phyloP scores from a whole-genome alignment of 2,113 vertebrate species.

The Ctenodactylus gundi region DNA sequence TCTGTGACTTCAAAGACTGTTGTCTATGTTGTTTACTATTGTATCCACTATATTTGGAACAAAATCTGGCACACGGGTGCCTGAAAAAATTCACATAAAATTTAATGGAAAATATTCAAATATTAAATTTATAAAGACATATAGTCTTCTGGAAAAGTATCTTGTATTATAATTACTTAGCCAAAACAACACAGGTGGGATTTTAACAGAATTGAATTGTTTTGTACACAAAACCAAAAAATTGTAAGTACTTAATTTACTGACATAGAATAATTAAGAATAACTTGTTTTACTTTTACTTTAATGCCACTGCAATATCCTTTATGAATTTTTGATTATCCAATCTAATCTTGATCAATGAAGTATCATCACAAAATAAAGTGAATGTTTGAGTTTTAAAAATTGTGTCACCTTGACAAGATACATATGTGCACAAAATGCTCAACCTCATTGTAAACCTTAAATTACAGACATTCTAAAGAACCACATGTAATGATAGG shows the following conservation, averaged over 20 bases:
- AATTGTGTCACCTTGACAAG: too few species aligned
- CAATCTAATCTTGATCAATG: neutral
- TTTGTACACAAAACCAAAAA: conserved; percentile 15
- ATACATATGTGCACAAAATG: too few species aligned
- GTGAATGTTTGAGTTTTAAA: too few species aligned
- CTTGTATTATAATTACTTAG: neutral
- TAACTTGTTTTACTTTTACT: neutral
- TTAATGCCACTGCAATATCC: conserved; percentile 22
- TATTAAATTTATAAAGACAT: conserved; percentile 13
- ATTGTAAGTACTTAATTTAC: neutral
- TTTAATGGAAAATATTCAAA: neutral
- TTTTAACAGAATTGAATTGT: neutral
- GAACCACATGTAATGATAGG: too few species aligned
- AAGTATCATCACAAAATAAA: too few species aligned
- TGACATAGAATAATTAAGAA: conserved; percentile 1
- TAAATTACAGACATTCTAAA: too few species aligned
- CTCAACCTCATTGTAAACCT: too few species aligned
- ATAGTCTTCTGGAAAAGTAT: neutral
- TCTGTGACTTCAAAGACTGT: neutral
- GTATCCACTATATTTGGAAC: neutral
- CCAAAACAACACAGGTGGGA: neutral
- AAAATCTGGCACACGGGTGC: neutral
- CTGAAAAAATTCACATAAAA: neutral
- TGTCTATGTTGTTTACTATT: neutral
- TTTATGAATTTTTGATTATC: neutral